Conservation (phyloP, 2,888 invertebrate genomes). For the Leptinotarsa juncta region DNA sequence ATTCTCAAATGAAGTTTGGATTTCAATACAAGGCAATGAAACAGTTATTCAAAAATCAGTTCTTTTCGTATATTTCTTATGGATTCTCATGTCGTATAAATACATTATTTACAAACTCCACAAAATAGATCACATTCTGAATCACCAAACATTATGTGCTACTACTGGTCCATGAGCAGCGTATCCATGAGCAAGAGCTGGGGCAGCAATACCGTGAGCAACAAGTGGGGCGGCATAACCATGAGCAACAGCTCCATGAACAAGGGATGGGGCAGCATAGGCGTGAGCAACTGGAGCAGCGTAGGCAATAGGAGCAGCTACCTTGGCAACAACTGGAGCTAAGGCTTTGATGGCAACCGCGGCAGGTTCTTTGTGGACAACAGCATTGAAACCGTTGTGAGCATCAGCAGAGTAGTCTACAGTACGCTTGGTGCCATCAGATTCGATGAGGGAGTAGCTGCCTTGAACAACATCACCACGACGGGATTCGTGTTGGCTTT, state of each 20-base stretch:
- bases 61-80: background rate
- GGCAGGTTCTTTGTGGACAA: conserved; percentile 67
- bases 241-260: conserved; percentile 31
- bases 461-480: conserved; percentile 68
- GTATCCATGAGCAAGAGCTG: conserved; percentile 25
- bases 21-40: too few species aligned
- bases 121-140: conserved; percentile 57
- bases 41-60: background rate
- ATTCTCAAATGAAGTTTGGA: too few species aligned
- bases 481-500: conserved; percentile 67
- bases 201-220: conserved; percentile 38
- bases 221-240: conserved; percentile 42
- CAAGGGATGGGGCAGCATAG: conserved; percentile 26
- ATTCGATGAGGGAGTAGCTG: conserved; percentile 66
- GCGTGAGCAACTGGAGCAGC: conserved; percentile 38
- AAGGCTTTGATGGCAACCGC: conserved; percentile 46
- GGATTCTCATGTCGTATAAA: background rate
- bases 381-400: conserved; percentile 68
- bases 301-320: conserved; percentile 24
- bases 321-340: conserved; percentile 32
- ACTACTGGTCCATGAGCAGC: conserved; percentile 35
- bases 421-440: conserved; percentile 67
- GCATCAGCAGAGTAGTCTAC: conserved; percentile 69
- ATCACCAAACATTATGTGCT: conserved; percentile 63
- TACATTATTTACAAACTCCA: conserved; percentile 24